Evolutionary conservation across 2,113 vertebrate genomes (phyloP), one percentile per base, ranked within the genome.

Genomic region (Pitta sordida): DNA sequence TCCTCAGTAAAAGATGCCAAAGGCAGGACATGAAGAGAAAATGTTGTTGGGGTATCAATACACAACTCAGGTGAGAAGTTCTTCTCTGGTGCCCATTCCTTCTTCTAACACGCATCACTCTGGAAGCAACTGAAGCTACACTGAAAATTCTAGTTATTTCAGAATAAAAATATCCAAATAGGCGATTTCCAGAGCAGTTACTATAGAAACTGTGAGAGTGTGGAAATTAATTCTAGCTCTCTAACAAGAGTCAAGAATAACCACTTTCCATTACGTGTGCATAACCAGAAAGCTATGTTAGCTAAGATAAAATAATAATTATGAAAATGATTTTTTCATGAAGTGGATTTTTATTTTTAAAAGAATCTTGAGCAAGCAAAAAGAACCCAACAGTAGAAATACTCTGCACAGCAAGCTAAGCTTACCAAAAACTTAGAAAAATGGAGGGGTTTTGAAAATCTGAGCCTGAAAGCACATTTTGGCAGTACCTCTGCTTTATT

Each of bases 271-370:
- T 84, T 95, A 69, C 91, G 84, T 79, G 86, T 91, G 86, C 89
- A 93, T 58, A 89, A 87, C 34, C 58, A 82, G 93, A 60, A 94
- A 93, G 87, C 77, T 64, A 75, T 68, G 88, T 96, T 95, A 94
- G 83, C 65, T 91, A 74, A 73, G 75, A 49, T 94, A 94, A 96
- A 96, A 95, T 95, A 96, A 94, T 94, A 95, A 92, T 96, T 95
- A 94, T 60, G 62, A 87, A 92, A 93, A 94, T 95, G 82, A 82
- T 93, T 94, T 95, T 95, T 94, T 93, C 82, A 91, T 85, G 41
- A 82, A 87, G 89, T 79, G 49, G 69, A 87, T 79, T 91, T 95
- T 94, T 94, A 95, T 95, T 96, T 96, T 96, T 94, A 76, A 94
- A 81, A 88, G 70, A 34, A 87, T 77, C 81, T 84, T 90, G 48